A percentile compares a stretch with the other conserved stretches of the same genome.
phyloP scores from a whole-genome alignment of 2,113 vertebrate species.

The Cacatua alba region DNA sequence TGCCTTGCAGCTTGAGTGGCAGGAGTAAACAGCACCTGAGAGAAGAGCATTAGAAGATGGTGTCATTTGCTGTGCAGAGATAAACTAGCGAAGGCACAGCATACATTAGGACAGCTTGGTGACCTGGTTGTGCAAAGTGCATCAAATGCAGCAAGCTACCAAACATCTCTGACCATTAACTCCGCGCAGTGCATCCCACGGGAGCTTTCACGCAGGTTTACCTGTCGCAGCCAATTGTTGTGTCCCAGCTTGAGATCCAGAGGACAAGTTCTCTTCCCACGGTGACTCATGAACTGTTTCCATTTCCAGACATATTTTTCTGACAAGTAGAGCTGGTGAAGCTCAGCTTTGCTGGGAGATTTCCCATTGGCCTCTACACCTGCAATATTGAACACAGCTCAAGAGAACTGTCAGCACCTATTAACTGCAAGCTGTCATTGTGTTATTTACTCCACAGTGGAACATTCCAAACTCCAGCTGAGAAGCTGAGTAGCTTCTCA shows the following conservation, averaged over 20 bases:
- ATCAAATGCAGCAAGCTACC: neutral
- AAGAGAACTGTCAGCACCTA: neutral
- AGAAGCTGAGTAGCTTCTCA: neutral
- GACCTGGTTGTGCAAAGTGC: fast-evolving
- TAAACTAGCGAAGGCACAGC: neutral
- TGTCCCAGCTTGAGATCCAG: constrained; percentile 94
- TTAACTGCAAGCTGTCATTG: neutral
- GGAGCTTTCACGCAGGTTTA: constrained; percentile 14
- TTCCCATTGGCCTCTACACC: constrained; percentile 84
- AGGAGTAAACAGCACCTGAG: constrained; percentile 96
- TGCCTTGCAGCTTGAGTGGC: constrained; percentile 96
- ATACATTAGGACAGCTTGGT: fast-evolving
- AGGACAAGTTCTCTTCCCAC: constrained; percentile 85
- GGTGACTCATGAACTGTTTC: constrained; percentile 92
- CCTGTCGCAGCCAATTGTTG: constrained; percentile 98
- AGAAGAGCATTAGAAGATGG: neutral
- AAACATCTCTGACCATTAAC: neutral
- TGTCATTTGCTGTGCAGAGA: neutral
- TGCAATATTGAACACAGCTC: constrained; percentile 8
- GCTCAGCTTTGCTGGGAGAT: constrained; percentile 86
- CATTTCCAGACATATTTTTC: constrained; percentile 98
- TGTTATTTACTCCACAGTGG: neutral
- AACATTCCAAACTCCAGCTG: neutral
- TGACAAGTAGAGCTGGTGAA: constrained; percentile 88
- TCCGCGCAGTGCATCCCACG: neutral